Percentiles rank a stretch among this genome's conserved stretches.
Conservation (phyloP, 2,888 invertebrate genomes). For the Marronus borbonicus region DNA sequence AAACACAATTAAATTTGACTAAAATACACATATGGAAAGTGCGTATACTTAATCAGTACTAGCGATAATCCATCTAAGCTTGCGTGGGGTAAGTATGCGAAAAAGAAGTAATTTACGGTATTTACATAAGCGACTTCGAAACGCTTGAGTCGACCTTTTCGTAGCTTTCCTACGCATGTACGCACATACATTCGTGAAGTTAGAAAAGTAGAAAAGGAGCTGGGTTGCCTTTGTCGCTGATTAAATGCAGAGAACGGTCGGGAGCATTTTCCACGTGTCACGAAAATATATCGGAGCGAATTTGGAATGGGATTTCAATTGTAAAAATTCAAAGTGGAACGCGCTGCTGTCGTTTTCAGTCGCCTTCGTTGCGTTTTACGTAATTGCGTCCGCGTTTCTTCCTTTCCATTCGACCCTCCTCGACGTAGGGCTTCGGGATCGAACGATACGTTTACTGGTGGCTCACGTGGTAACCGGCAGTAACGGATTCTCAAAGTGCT, state of each 20-base stretch:
- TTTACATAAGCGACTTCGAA: constrained; percentile 14
- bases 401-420: constrained; percentile 8
- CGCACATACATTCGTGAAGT: constrained; percentile 9
- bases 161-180: constrained; percentile 16
- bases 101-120: constrained; percentile 13
- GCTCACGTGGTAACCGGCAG: constrained; percentile 19
- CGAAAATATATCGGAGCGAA: constrained; percentile 36
- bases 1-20: no score
- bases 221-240: constrained; percentile 13
- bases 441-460: constrained; percentile 14
- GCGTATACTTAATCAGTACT: no score
- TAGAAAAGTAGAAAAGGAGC: background rate
- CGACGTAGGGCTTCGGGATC: background rate
- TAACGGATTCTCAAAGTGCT: constrained; percentile 10
- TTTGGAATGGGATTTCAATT: constrained; percentile 46
- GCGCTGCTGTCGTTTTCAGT: constrained; percentile 43
- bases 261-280: constrained; percentile 41
- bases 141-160: constrained; percentile 28
- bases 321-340: constrained; percentile 45
- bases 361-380: constrained; percentile 40
- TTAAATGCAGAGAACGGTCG: constrained; percentile 38
- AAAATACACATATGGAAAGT: no score
- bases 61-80: background rate
- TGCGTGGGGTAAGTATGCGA: background rate
- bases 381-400: constrained; percentile 46